Conservation (phyloP, 2,113 vertebrate species). For the Zosterops lateralis region DNA sequence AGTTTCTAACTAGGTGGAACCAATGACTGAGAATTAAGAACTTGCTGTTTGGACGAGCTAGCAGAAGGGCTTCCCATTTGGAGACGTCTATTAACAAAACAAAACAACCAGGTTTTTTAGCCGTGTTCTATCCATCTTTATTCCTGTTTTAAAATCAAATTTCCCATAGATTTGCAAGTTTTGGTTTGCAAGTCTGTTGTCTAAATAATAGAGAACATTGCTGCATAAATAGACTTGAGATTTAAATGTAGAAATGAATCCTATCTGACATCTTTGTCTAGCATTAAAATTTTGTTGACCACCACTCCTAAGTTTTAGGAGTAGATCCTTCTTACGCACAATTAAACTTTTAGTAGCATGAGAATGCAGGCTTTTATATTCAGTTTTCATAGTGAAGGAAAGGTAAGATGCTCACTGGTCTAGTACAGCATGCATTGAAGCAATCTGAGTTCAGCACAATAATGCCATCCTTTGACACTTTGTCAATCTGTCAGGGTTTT, state of each 20-base stretch:
- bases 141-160: background rate
- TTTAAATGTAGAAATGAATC: constrained; percentile 40
- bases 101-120: background rate
- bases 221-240: background rate
- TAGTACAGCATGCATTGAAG: background rate
- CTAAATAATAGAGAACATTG: background rate
- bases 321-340: background rate
- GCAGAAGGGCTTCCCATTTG: background rate
- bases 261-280: background rate
- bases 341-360: background rate
- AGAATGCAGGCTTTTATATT: background rate
- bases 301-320: background rate
- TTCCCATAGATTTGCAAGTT: background rate
- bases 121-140: background rate
- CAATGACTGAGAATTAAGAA: background rate
- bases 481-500: background rate
- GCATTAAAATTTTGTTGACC: background rate
- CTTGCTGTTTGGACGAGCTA: background rate
- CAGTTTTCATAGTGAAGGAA: background rate
- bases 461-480: background rate
- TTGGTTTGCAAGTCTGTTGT: background rate
- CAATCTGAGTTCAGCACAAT: background rate
- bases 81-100: background rate
- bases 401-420: background rate
- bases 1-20: constrained; percentile 6